These are phyloP conservation scores for Eciton burchellii DNA, from an alignment of 1,140 invertebrate species.

Conservation along the genomic window DNA sequence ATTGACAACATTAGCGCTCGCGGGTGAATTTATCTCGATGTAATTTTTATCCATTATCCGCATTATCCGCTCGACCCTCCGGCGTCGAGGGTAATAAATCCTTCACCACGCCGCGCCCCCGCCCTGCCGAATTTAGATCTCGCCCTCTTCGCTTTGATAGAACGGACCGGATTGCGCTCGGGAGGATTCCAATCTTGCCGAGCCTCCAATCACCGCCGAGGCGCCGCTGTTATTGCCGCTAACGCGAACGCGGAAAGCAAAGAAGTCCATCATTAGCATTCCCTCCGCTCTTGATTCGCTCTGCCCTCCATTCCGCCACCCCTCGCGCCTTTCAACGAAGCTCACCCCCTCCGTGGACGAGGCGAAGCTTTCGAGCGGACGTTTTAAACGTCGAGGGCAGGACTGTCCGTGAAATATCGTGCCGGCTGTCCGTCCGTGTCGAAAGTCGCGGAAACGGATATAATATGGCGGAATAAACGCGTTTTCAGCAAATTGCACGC, in stretches of 20 bases:
- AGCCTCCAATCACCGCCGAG: constrained; percentile 59
- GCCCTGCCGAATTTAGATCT: constrained; percentile 59
- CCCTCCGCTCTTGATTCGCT: constrained; percentile 63
- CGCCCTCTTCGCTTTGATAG: constrained; percentile 57
- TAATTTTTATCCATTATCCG: constrained; percentile 55
- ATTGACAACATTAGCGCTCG: constrained; percentile 23
- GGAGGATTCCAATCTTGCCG: constrained; percentile 59
- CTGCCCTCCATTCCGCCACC: neutral
- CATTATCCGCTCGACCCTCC: neutral
- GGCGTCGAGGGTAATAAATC: no score
- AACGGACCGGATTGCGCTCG: constrained; percentile 68
- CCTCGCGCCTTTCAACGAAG: constrained; percentile 25
- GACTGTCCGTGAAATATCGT: constrained; percentile 45
- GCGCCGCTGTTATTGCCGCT: constrained; percentile 66
- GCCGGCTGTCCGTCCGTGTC: constrained; percentile 12
- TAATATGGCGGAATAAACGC: constrained; percentile 39
- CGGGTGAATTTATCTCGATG: constrained; percentile 34
- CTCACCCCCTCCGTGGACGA: constrained; percentile 18
- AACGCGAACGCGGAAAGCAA: constrained; percentile 47
- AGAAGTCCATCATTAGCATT: constrained; percentile 65
- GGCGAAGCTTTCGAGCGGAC: no score
- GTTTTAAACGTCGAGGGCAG: constrained; percentile 22
- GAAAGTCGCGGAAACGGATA: constrained; percentile 32
- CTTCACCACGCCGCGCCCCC: neutral
- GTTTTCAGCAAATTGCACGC: constrained; percentile 26